These are phyloP conservation scores for Drosophila pegasa DNA, from an alignment of 2,888 invertebrate species.

Conservation along the genomic window DNA sequence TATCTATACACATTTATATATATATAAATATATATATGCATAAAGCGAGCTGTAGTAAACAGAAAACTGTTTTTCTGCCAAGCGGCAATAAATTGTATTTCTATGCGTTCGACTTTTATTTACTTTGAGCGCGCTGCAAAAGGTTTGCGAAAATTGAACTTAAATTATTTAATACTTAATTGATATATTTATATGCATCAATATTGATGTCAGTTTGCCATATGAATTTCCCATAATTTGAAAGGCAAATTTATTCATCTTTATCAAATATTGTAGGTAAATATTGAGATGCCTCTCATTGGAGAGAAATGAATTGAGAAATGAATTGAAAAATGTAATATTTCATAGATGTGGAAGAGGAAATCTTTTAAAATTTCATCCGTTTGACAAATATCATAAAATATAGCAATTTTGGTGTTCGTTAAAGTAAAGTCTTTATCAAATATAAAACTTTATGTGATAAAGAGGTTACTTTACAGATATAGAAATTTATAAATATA, in stretches of 20 bases:
- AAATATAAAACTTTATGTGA: too few relatives aligned
- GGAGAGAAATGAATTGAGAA: too few relatives aligned
- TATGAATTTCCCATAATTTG: background rate
- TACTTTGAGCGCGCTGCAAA: conserved; percentile 12
- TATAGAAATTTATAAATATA: too few relatives aligned
- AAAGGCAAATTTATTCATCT: conserved; percentile 11
- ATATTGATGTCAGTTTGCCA: background rate
- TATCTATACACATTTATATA: conserved; percentile 11
- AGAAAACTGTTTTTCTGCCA: conserved; percentile 23
- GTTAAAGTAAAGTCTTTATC: too few relatives aligned
- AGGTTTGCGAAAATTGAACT: background rate
- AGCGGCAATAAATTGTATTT: conserved; percentile 32
- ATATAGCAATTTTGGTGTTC: too few relatives aligned
- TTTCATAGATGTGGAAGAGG: background rate
- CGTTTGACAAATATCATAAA: too few relatives aligned
- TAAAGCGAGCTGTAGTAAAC: background rate
- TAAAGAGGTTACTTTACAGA: too few relatives aligned
- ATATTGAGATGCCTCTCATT: background rate
- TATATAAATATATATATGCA: conserved; percentile 6
- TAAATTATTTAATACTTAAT: conserved; percentile 10
- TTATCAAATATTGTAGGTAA: background rate
- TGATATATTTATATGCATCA: conserved; percentile 27
- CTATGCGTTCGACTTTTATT: conserved; percentile 11
- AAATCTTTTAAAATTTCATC: background rate
- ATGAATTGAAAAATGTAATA: background rate